A percentile compares a stretch with the other conserved stretches of the same genome.
These are phyloP conservation scores for Allobates femoralis DNA, from an alignment of 2,797 vertebrate species.

Conservation along the genomic window DNA sequence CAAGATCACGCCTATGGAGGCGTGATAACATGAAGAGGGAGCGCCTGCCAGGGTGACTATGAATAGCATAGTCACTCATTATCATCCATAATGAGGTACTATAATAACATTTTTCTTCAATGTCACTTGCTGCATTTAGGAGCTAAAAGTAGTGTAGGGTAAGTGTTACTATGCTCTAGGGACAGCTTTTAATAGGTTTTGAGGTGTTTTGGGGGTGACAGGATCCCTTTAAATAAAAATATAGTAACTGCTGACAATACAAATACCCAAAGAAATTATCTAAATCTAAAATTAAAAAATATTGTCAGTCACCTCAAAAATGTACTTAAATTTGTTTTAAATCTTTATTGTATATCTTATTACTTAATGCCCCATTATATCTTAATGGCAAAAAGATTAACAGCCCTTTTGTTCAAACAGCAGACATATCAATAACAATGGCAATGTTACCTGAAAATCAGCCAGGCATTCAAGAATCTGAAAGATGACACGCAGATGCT, in stretches of 20 bases:
- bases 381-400: neutral
- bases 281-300: neutral
- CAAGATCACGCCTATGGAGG: no score
- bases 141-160: no score
- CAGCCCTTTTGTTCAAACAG: constrained; percentile 19
- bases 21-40: no score
- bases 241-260: neutral
- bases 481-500: constrained; percentile 60
- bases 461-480: constrained; percentile 56
- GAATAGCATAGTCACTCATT: no score
- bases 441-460: constrained; percentile 55
- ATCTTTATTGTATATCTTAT: neutral
- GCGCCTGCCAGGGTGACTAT: no score
- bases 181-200: no score
- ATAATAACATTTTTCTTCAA: no score
- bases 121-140: no score
- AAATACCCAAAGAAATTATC: neutral
- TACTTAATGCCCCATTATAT: neutral
- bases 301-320: neutral
- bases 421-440: constrained; percentile 55
- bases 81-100: no score
- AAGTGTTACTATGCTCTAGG: no score
- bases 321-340: neutral
- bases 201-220: no score
- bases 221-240: neutral